These are phyloP conservation scores for Melanotaenia parkinsoni DNA, from an alignment of 2,797 vertebrate genomes.

Conservation along the genomic window DNA sequence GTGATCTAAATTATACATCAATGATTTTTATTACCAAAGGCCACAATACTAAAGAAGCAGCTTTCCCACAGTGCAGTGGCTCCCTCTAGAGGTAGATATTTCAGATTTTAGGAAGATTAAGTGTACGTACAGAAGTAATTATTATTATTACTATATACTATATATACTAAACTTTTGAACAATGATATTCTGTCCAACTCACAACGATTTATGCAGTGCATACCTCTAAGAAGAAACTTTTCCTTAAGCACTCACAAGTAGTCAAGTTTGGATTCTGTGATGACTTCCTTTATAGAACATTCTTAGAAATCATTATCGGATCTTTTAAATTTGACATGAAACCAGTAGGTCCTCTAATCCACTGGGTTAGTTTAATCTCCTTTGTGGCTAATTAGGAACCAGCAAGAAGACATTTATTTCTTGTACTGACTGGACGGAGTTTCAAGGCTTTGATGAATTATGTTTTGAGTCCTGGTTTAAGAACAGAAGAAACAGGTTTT, in stretches of 20 bases:
- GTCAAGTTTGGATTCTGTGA: background rate
- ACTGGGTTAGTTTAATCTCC: slow-evolving; percentile 18
- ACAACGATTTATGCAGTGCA: too few relatives aligned
- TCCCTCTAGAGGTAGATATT: slow-evolving; percentile 35
- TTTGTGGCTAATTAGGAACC: slow-evolving; percentile 34
- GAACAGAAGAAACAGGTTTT: slow-evolving; percentile 11
- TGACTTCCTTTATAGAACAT: slow-evolving; percentile 11
- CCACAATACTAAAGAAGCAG: too few relatives aligned
- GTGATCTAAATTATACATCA: slow-evolving; percentile 57
- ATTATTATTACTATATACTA: too few relatives aligned
- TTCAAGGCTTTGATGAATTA: slow-evolving; percentile 40
- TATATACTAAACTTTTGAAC: background rate
- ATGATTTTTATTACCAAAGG: background rate
- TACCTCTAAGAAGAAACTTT: too few relatives aligned
- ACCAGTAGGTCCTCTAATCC: slow-evolving; percentile 9
- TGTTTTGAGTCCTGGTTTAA: slow-evolving; percentile 15
- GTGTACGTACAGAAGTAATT: background rate
- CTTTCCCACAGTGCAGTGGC: slow-evolving; percentile 2
- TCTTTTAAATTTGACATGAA: slow-evolving; percentile 19
- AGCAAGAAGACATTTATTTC: slow-evolving; percentile 7
- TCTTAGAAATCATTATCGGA: background rate
- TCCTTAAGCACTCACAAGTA: background rate
- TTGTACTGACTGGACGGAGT: slow-evolving; percentile 26
- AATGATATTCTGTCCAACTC: background rate
- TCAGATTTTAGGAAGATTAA: background rate